These are phyloP conservation scores for Percina caprodes DNA, from an alignment of 2,113 vertebrate genomes.

Conservation along the genomic window DNA sequence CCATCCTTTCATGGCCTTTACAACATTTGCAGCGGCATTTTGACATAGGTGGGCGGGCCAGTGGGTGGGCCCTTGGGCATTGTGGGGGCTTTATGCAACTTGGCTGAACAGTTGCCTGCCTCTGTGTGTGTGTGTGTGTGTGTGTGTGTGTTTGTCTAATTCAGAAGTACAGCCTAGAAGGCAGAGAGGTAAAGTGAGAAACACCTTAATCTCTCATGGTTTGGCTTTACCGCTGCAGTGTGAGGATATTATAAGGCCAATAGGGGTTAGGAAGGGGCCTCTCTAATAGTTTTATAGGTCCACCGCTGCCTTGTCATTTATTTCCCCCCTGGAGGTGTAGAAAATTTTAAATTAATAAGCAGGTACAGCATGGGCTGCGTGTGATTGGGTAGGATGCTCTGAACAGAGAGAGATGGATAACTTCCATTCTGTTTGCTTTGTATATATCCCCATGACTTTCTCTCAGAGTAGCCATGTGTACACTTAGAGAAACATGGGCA, in stretches of 20 bases:
- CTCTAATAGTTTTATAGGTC: slow-evolving; percentile 87
- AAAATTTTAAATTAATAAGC: slow-evolving; percentile 88
- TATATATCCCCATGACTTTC: slow-evolving; percentile 20
- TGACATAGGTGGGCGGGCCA: slow-evolving; percentile 57
- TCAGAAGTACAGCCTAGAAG: slow-evolving; percentile 68
- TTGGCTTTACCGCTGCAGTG: slow-evolving; percentile 72
- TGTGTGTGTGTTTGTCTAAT: slow-evolving; percentile 59
- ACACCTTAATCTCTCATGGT: slow-evolving; percentile 68
- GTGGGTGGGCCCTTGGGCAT: slow-evolving; percentile 48
- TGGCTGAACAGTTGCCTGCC: slow-evolving; percentile 48
- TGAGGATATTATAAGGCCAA: slow-evolving; percentile 83
- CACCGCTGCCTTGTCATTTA: slow-evolving; percentile 84
- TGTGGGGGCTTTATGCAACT: slow-evolving; percentile 44
- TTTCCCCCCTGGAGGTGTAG: slow-evolving; percentile 80
- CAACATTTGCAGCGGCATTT: slow-evolving; percentile 64
- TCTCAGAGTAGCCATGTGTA: slow-evolving; percentile 4
- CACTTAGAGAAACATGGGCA: slow-evolving; percentile 6
- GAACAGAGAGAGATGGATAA: slow-evolving; percentile 63
- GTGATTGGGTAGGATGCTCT: slow-evolving; percentile 57
- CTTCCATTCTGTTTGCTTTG: slow-evolving; percentile 23
- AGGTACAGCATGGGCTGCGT: slow-evolving; percentile 73
- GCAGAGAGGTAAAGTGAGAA: slow-evolving; percentile 66
- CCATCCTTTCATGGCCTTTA: slow-evolving; percentile 59
- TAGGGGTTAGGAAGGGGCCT: slow-evolving; percentile 80
- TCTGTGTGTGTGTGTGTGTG: slow-evolving; percentile 36